Conservation (phyloP, 2,888 invertebrate genomes). For the Tipula helvola region DNA sequence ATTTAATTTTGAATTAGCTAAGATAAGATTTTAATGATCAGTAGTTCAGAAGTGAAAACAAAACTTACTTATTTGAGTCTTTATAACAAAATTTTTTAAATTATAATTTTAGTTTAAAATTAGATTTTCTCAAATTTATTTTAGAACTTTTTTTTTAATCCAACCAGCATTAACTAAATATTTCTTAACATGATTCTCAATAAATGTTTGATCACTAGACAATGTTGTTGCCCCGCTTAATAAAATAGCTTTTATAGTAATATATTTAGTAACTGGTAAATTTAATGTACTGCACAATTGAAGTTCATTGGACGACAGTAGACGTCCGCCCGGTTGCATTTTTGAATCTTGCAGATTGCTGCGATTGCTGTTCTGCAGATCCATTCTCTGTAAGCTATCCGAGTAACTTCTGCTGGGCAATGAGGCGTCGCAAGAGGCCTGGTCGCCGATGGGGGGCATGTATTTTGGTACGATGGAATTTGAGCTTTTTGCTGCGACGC, state of each 20-base stretch:
- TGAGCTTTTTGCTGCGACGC: constrained; percentile 46
- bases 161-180: constrained; percentile 35
- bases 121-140: neutral
- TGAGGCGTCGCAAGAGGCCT: constrained; percentile 35
- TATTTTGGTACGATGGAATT: constrained; percentile 78
- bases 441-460: constrained; percentile 58
- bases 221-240: constrained; percentile 37
- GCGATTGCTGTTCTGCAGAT: constrained; percentile 26
- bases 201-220: constrained; percentile 20
- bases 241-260: constrained; percentile 76
- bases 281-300: constrained; percentile 66
- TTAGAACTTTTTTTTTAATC: constrained; percentile 19
- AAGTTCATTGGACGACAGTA: constrained; percentile 54
- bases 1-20: neutral
- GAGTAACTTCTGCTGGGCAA: constrained; percentile 37
- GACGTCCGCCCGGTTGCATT: constrained; percentile 37
- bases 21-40: neutral
- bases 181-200: constrained; percentile 38
- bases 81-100: neutral
- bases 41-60: neutral
- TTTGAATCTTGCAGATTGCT: constrained; percentile 32
- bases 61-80: neutral
- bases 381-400: constrained; percentile 39
- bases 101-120: neutral
- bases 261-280: constrained; percentile 75